Conservation (phyloP, 2,797 vertebrate species). For the Bradypus variegatus region DNA sequence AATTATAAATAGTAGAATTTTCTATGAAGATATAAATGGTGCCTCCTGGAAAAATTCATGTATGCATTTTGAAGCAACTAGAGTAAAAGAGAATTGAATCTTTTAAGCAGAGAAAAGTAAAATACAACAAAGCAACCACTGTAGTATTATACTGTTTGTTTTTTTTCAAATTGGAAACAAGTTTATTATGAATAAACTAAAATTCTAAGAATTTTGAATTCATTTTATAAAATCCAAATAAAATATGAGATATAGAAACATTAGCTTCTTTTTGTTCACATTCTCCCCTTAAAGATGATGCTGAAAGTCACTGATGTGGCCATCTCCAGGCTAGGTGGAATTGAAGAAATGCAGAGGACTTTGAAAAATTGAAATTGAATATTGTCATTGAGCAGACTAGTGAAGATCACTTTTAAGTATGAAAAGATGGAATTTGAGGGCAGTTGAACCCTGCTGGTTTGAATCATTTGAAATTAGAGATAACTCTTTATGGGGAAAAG, state of each 20-base stretch:
- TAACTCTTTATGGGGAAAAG: not conserved
- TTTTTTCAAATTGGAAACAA: not conserved
- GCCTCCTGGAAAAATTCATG: slow-evolving; percentile 19
- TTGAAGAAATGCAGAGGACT: not conserved
- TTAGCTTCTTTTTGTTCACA: not conserved
- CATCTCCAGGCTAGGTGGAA: not conserved
- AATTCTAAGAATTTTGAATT: not conserved
- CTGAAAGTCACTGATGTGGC: not conserved
- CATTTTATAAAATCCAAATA: not conserved
- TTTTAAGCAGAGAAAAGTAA: not conserved
- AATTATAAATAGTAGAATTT: slow-evolving; percentile 5
- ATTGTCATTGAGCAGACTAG: not conserved
- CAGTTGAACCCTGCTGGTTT: slow-evolving; percentile 1
- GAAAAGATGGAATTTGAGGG: not conserved
- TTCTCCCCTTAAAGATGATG: not conserved
- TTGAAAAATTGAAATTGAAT: not conserved
- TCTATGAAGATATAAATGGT: not conserved
- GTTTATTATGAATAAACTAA: not conserved
- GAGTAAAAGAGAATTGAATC: slow-evolving; percentile 6
- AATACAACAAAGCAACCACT: not conserved
- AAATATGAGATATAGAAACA: not conserved
- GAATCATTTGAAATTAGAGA: not conserved
- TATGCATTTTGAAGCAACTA: slow-evolving; percentile 13
- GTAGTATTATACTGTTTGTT: not conserved
- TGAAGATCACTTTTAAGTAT: not conserved